Base-by-base conservation (phyloP, 1,140 invertebrate genomes). In the Scaptomyza montana region DNA sequence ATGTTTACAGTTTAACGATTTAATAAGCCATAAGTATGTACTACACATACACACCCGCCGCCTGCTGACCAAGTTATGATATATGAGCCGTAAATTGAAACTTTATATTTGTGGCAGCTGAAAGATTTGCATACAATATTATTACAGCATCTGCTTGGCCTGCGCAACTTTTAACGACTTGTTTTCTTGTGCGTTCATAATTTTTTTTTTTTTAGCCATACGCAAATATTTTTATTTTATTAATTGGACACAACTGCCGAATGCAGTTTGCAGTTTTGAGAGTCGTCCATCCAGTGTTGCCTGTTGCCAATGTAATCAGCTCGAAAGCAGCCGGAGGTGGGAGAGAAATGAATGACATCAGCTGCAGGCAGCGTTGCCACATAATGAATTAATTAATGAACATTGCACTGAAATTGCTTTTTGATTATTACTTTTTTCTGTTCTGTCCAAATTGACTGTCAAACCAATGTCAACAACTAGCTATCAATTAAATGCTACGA, bases 51-150 rank as follows among this genome's bases (percentile, higher is more conserved):
- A 25, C 21, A 1, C 21, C 21, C 21, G 16, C 55, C 63, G 63
- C 50, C 49, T 33, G 64, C 61, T 74, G 79, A 36, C 67, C 77
- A 77, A 78, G 60, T 78, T 89, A 89, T 87, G 84, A 87, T 87
- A 87, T 89, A 87, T 87, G 84, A 87, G 62, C 73, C 82, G 82
- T 87, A 87, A 87, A 87, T 87, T 89, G 82, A 87, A 89, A 87
- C 78, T 87, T 86, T 82, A 86, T 86, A 86, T 87, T 66, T 41
- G 65, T 59, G 62, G 71, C 63, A 74, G 76, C 71, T 49, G 45
- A 75, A 71, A 78, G 76, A 87, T 87, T 87, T 87, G 79, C 82
- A 89, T 89, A 78, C 84, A 75, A 73, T 82, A 82, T 89, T 89
- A 89, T 87, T 87, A 87, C 82, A 89, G 79, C 82, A 86, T 86